These are phyloP conservation scores for Conger conger DNA, from an alignment of 2,113 vertebrate genomes.

Conservation along the genomic window DNA sequence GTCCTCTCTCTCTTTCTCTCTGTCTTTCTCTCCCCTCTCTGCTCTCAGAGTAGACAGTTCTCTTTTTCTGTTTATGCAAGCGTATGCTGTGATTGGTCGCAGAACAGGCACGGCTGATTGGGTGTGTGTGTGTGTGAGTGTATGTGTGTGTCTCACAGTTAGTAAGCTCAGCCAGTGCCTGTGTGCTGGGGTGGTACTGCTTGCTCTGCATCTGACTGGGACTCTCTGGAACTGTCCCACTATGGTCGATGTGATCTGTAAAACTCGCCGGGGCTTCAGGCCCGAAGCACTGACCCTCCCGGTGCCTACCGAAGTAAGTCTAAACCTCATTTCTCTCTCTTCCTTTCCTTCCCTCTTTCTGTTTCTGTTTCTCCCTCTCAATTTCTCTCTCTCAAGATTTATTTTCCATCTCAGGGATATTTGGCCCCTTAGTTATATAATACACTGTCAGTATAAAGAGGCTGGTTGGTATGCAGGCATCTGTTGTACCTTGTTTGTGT, in stretches of 20 bases:
- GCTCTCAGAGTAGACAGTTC: conserved; percentile 58
- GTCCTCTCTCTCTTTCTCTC: conserved; percentile 1
- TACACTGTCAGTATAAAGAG: neutral
- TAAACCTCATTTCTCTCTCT: neutral
- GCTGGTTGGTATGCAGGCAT: neutral
- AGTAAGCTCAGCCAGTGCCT: neutral
- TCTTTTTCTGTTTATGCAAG: conserved; percentile 50
- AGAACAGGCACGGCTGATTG: conserved; percentile 48
- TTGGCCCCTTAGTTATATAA: neutral
- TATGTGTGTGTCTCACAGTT: conserved; percentile 33
- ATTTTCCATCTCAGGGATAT: neutral
- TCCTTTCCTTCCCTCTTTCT: neutral
- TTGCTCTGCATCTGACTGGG: conserved; percentile 30
- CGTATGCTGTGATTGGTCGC: conserved; percentile 31
- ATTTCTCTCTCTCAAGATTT: neutral
- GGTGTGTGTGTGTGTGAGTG: conserved; percentile 21
- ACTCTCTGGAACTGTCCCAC: conserved; percentile 9
- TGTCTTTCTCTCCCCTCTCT: neutral
- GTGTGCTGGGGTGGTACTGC: neutral
- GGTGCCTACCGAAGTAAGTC: conserved; percentile 51
- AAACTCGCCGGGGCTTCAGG: conserved; percentile 38
- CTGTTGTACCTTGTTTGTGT: no score
- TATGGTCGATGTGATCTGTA: conserved; percentile 63
- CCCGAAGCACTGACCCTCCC: conserved; percentile 46
- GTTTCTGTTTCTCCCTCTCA: neutral